These are phyloP conservation scores for Tringa solitaria DNA, from an alignment of 2,113 vertebrate genomes.

Conservation along the genomic window DNA sequence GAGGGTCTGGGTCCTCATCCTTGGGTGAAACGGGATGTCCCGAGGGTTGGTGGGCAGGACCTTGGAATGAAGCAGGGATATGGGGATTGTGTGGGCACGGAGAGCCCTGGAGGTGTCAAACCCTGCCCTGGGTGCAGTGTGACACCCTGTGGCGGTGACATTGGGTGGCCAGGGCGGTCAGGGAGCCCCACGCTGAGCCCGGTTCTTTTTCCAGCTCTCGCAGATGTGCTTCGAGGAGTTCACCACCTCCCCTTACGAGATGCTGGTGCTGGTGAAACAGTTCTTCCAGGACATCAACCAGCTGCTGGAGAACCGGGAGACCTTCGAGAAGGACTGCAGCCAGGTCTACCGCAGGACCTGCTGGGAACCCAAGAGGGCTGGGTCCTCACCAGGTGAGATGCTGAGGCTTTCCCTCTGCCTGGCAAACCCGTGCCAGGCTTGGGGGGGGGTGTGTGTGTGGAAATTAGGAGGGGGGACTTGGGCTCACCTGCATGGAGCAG, in stretches of 20 bases:
- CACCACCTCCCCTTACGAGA: conserved; percentile 58
- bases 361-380: background rate
- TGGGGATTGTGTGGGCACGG: background rate
- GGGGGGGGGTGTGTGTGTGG: too few relatives aligned
- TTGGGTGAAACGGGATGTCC: background rate
- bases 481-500: background rate
- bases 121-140: background rate
- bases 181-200: background rate
- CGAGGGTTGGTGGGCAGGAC: background rate
- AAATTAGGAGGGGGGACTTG: too few relatives aligned
- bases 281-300: conserved; percentile 69
- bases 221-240: conserved; percentile 64
- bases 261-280: conserved; percentile 72
- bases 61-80: background rate
- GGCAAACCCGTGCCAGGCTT: background rate
- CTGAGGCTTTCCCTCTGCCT: background rate
- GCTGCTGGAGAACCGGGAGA: conserved; percentile 49
- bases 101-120: background rate
- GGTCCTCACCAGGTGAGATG: conserved; percentile 41
- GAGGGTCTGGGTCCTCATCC: background rate
- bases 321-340: conserved; percentile 72
- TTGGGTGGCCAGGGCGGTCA: accelerated
- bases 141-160: accelerated
- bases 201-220: background rate
- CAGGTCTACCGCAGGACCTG: conserved; percentile 51